Evolutionary conservation across 2,113 vertebrate genomes (phyloP), one percentile per base, ranked within the genome.

Genomic region (Nansenia antarctica): DNA sequence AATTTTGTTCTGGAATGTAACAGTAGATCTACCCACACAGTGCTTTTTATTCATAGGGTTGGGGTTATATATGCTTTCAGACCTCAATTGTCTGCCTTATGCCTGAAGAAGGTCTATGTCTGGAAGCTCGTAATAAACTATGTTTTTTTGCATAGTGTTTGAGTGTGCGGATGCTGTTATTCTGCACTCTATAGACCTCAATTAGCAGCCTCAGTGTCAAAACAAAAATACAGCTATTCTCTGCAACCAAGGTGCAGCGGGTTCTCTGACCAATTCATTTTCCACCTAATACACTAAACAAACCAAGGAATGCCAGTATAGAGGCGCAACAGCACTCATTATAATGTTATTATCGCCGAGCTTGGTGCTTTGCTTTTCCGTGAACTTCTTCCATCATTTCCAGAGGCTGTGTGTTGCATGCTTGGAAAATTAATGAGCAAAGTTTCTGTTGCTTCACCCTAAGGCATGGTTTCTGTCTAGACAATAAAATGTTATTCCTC

Each of bases 301-400:
- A 42, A 42, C 39, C 6, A 18, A 42, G 18, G 39, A 42, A 42
- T 42, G 18, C 39, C 39, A 15, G n/a, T n/a, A n/a, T n/a, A n/a
- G n/a, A n/a, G n/a, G 39, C 39, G 39, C 39, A 42, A 11, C 39
- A 49, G 45, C 18, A 49, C 45, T 49, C 45, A 22, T 4, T 31
- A 29, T 14, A 5, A 62, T n/a, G 20, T 24, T 67, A 76, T 76
- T 76, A 35, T 67, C 74, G 6, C 42, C 32, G 47, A 49, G 45
- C 18, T n/a, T 6, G 6, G 45, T 7, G 45, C 45, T 22, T n/a
- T 49, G n/a, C 14, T 7, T 14, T 49, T 49, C n/a, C n/a, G n/a
- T 49, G 18, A n/a, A 49, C 18, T 22, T n/a, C n/a, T n/a, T n/a
- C n/a, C n/a, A 49, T 22, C 45, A 49, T 7, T 49, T 49, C 14